Percentiles rank a stretch among this genome's conserved stretches.
These are phyloP conservation scores for Philereme transversata DNA, from an alignment of 2,888 invertebrate genomes.

Conservation along the genomic window DNA sequence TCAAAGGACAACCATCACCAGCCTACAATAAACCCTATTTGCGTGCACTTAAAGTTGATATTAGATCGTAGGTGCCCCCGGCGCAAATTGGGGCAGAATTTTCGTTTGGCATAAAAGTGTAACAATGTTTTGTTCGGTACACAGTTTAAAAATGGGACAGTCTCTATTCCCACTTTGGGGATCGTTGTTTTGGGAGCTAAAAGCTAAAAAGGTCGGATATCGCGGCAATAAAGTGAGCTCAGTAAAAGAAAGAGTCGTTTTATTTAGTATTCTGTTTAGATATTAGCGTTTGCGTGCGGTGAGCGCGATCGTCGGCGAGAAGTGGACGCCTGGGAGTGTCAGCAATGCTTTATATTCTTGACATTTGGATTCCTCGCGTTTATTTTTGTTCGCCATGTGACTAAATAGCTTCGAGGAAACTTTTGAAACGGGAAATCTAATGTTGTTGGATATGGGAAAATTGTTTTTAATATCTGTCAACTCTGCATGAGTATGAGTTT, in stretches of 20 bases:
- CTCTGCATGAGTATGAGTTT: too few relatives aligned
- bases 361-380: conserved; percentile 34
- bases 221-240: conserved; percentile 36
- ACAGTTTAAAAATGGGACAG: conserved; percentile 40
- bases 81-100: conserved; percentile 50
- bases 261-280: conserved; percentile 39
- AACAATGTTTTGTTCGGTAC: conserved; percentile 51
- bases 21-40: conserved; percentile 29
- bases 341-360: conserved; percentile 38
- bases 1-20: conserved; percentile 46
- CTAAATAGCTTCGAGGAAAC: conserved; percentile 14
- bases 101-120: conserved; percentile 49
- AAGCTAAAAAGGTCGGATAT: conserved; percentile 39
- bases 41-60: conserved; percentile 22
- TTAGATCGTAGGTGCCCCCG: conserved; percentile 10
- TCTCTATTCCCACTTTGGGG: conserved; percentile 39
- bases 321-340: conserved; percentile 36
- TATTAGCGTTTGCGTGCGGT: conserved; percentile 36
- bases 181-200: conserved; percentile 35
- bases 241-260: conserved; percentile 28
- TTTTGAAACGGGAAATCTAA: conserved; percentile 1
- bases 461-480: too few relatives aligned
- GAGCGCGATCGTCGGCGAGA: conserved; percentile 26
- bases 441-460: neutral
- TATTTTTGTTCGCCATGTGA: conserved; percentile 26